A percentile compares a stretch with the other conserved stretches of the same genome.
These are phyloP conservation scores for Sebastiscus tertius DNA, from an alignment of 2,797 vertebrate species.

Conservation along the genomic window DNA sequence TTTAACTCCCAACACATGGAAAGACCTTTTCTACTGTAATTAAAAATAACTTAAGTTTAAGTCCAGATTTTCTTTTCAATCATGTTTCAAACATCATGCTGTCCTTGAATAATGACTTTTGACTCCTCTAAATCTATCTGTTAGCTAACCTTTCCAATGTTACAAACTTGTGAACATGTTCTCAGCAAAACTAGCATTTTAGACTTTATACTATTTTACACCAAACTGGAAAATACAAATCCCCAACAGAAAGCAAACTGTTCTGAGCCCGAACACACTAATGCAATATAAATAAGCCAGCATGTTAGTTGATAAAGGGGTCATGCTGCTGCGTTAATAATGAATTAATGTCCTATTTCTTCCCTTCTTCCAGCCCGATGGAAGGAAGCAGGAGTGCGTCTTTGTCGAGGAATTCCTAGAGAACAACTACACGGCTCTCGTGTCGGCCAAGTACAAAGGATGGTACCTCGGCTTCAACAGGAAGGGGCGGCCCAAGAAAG, in stretches of 20 bases:
- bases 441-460: constrained; percentile 87
- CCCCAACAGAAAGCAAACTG: neutral
- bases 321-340: neutral
- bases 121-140: neutral
- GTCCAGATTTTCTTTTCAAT: neutral
- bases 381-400: constrained; percentile 85
- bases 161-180: neutral
- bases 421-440: constrained; percentile 89
- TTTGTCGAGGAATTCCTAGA: constrained; percentile 89
- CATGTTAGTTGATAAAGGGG: neutral
- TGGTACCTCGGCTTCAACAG: constrained; percentile 90
- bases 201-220: neutral
- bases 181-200: accelerated
- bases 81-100: neutral
- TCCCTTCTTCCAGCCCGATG: constrained; percentile 75
- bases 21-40: neutral
- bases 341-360: neutral
- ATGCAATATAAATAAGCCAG: neutral
- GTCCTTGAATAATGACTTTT: neutral
- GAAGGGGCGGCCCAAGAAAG: constrained; percentile 86
- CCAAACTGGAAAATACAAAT: neutral
- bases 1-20: neutral
- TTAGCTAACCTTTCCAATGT: neutral
- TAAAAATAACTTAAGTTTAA: neutral
- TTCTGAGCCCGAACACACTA: neutral